These are phyloP conservation scores for Amyelois transitella DNA, from an alignment of 1,140 invertebrate genomes.

Conservation along the genomic window DNA sequence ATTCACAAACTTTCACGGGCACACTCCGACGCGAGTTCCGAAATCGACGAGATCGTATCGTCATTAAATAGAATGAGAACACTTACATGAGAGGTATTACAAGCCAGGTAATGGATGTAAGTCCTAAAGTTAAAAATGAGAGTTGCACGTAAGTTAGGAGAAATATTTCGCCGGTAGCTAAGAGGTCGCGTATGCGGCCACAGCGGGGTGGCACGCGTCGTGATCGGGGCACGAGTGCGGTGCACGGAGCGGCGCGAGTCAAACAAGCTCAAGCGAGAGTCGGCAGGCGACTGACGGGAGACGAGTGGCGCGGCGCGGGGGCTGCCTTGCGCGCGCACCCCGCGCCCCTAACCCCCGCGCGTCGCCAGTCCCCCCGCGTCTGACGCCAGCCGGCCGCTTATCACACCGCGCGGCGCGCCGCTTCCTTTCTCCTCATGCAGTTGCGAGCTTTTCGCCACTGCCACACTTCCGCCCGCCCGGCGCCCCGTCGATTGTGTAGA, in stretches of 20 bases:
- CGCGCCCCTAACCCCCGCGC: slow-evolving; percentile 21
- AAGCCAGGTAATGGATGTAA: slow-evolving; percentile 65
- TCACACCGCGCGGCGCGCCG: slow-evolving; percentile 65
- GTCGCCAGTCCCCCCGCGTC: slow-evolving; percentile 29
- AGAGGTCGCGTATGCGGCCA: slow-evolving; percentile 71
- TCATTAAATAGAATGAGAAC: slow-evolving; percentile 65
- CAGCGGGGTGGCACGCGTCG: slow-evolving; percentile 68
- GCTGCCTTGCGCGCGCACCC: slow-evolving; percentile 54
- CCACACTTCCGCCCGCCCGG: slow-evolving; percentile 61
- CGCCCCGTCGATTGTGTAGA: slow-evolving; percentile 53
- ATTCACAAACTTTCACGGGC: slow-evolving; percentile 67
- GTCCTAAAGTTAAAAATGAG: slow-evolving; percentile 70
- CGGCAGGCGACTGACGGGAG: slow-evolving; percentile 54
- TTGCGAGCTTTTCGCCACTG: slow-evolving; percentile 71
- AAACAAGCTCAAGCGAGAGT: slow-evolving; percentile 65
- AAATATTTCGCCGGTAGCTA: slow-evolving; percentile 67
- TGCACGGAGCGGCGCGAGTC: slow-evolving; percentile 69
- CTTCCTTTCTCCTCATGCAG: slow-evolving; percentile 72
- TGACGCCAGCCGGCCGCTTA: slow-evolving; percentile 59
- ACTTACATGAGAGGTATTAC: slow-evolving; percentile 72
- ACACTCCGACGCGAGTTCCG: slow-evolving; percentile 67
- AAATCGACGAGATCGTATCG: slow-evolving; percentile 53
- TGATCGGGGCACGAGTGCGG: slow-evolving; percentile 69
- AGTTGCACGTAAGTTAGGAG: slow-evolving; percentile 66
- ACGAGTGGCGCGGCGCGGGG: slow-evolving; percentile 51